Percentiles rank a stretch among this genome's conserved stretches.
Evolutionary conservation across 2,113 vertebrate genomes (phyloP).

Genomic region (Copsychus sechellarum): DNA sequence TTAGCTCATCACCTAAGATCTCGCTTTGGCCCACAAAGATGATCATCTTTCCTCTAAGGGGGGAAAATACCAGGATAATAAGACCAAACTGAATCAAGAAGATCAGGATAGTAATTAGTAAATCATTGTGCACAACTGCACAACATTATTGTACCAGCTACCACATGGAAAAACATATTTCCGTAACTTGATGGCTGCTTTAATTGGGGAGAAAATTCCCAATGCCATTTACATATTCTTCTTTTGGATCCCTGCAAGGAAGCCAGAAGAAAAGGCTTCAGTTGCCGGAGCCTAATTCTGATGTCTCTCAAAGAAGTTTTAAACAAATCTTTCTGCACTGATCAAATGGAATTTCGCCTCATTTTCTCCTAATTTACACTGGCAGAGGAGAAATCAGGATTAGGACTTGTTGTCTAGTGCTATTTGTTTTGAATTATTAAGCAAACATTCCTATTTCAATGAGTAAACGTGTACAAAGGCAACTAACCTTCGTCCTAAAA

Average conservation of each 20-base stretch:
- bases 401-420: slow-evolving; percentile 65
- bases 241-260: neutral
- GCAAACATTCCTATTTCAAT: slow-evolving; percentile 68
- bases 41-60: neutral
- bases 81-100: neutral
- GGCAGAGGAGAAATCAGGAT: slow-evolving; percentile 63
- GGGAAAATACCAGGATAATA: neutral
- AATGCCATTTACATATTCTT: slow-evolving; percentile 26
- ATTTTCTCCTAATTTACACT: slow-evolving; percentile 67
- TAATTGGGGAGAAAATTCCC: slow-evolving; percentile 48
- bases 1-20: neutral
- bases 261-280: slow-evolving; percentile 22
- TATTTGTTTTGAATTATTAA: slow-evolving; percentile 72
- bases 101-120: neutral
- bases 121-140: neutral
- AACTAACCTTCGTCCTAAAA: slow-evolving; percentile 69
- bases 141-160: neutral
- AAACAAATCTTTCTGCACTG: slow-evolving; percentile 46
- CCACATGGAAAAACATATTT: neutral
- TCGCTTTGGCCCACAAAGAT: neutral
- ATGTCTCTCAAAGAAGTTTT: slow-evolving; percentile 50
- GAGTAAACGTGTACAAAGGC: slow-evolving; percentile 67
- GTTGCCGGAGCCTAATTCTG: slow-evolving; percentile 22
- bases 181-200: neutral
- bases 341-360: slow-evolving; percentile 56